These are phyloP conservation scores for Drosophila ochracea DNA, from an alignment of 2,888 invertebrate species.

Conservation along the genomic window DNA sequence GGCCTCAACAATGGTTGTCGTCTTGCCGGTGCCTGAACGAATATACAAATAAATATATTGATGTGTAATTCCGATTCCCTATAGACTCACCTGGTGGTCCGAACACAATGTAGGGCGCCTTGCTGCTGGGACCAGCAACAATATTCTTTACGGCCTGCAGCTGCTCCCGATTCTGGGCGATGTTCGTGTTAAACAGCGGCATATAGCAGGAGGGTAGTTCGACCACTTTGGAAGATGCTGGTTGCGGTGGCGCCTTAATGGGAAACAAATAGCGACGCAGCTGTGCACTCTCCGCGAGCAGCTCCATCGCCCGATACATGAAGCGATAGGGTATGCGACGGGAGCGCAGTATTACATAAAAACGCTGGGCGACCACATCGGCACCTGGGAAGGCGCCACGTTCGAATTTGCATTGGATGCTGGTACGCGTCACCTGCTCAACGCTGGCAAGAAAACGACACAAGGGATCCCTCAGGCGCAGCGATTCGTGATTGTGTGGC, in stretches of 20 bases:
- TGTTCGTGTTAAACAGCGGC: conserved; percentile 69
- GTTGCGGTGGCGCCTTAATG: not conserved
- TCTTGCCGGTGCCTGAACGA: conserved; percentile 89
- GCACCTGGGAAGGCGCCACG: not conserved
- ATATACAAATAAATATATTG: not conserved
- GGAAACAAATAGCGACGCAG: conserved; percentile 75
- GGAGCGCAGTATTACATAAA: conserved; percentile 69
- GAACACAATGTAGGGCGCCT: conserved; percentile 92
- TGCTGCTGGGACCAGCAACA: conserved; percentile 87
- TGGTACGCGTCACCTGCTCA: conserved; percentile 52
- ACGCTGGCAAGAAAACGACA: conserved; percentile 56
- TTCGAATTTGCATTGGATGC: conserved; percentile 38
- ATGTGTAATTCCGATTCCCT: not conserved
- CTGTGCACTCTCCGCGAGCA: conserved; percentile 43
- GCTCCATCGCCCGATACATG: conserved; percentile 75
- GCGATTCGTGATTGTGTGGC: conserved; percentile 53
- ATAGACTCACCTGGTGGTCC: conserved; percentile 92
- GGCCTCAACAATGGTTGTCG: conserved; percentile 90
- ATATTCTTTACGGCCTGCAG: conserved; percentile 89
- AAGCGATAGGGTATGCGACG: conserved; percentile 64
- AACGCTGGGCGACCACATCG: conserved; percentile 10
- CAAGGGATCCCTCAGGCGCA: conserved; percentile 14
- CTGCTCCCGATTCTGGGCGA: conserved; percentile 88
- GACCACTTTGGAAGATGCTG: too few species aligned
- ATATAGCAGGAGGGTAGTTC: not conserved